Base-by-base conservation (phyloP, 2,797 vertebrate genomes). In the Ispidina lecontei region DNA sequence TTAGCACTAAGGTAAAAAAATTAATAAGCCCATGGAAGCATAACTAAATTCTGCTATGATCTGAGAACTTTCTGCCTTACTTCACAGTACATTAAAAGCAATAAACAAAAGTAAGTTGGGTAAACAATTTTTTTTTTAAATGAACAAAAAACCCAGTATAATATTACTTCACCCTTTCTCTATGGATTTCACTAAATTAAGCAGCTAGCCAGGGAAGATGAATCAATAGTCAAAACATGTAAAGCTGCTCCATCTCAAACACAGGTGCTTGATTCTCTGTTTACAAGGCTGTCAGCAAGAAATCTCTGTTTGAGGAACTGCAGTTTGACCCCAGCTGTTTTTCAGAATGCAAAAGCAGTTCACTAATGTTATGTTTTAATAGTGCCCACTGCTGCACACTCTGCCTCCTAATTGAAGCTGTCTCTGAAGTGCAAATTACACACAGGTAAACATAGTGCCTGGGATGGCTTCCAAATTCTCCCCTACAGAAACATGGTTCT, bases 291-390 rank as follows among this genome's bases (percentile, higher is more conserved):
- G n/a, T 14, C 51, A 85, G 92, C 35, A 59, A 79, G 56, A 76
- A 82, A 67, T 21, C 52, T 88, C 69, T 43, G 20, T 75, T 69
- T 63, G 59, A 82, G 49, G 56, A 87, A 74, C 41, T 49, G 41
- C 59, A 55, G 51, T 82, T 79, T 90, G 72, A 74, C 68, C 58
- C 63, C 79, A 89, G 55, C 63, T 84, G 79, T 64, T 89, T 87
- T 69, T 58, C 79, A 85, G 78, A 87, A 84, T 10, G 33, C 71
- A 69, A 74, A 92, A 93, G 33, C 68, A 75, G 79, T 33, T 84
- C 55, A 65, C n/a, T 52, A 41, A 60, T 54, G 29, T 20, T 29
- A 56, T 10, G 17, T 52, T 72, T 82, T 82, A 91, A 87, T 64
- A 44, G 63, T 41, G 46, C 63, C 6, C 28, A 47, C 46, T 64